Base-by-base conservation (phyloP, 1,140 invertebrate genomes). In the Sitophilus oryzae region DNA sequence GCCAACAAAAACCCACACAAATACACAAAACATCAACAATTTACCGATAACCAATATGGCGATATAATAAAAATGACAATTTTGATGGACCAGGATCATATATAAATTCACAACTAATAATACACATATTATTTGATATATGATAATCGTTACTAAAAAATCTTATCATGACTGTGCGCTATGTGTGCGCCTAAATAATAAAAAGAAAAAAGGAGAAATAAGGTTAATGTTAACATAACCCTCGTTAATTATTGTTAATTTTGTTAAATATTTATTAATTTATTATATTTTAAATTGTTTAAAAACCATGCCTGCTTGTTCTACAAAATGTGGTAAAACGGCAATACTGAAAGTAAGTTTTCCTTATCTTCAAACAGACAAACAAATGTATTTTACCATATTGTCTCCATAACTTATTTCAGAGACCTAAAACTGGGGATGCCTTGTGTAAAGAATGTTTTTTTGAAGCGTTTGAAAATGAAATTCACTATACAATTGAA, bases 401-500 rank as follows among this genome's bases (percentile, higher is more conserved):
- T n/a, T n/a, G 36, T 14, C 16, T n/a, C 16, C 20, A 43, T 53
- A 42, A 40, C 14, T 30, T 61, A 59, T 76, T 79, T 59, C 65
- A 91, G 88, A 80, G 91, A 18, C 89, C 90, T 0, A 92, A 93
- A 82, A 94, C 90, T 38, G 89, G 89, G 0, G 87, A 96, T 78
- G 82, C 89, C 0, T 73, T 98, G 15, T 98, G 95, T 66, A 97
- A 95, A 73, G 84, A 93, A 67, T 98, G 95, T 74, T 98, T 98
- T 70, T 98, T 88, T 70, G 82, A 76, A 68, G 90, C 87, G 1
- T 98, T 98, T 77, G 96, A 99, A 77, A 83, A 86, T 53, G 97
- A 99, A 79, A 85, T 99, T 62, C 96, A 99, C 75, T 81, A 89
- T 67, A 99, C 96, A 0, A 97, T 99, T 53, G 77, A 77, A 5